Evolutionary conservation across 2,888 invertebrate genomes (phyloP).

Genomic region (Clostera curtula): DNA sequence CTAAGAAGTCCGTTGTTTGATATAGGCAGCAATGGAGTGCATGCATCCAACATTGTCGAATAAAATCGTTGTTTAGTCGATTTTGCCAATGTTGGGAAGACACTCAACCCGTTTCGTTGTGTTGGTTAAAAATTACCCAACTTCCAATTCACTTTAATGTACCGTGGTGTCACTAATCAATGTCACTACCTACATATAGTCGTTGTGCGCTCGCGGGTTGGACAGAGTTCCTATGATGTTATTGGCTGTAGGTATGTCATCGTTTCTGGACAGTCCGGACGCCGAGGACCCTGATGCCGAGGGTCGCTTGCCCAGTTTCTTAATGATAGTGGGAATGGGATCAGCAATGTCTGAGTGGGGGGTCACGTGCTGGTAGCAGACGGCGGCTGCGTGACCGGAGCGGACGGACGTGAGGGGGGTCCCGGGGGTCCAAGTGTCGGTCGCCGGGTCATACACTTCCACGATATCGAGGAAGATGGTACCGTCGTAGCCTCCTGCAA

Average conservation of each 20-base stretch:
- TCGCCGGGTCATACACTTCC: slow-evolving; percentile 89
- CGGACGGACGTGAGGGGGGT: slow-evolving; percentile 87
- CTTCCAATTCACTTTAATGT: too few relatives aligned
- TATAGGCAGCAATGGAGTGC: too few relatives aligned
- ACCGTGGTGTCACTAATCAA: too few relatives aligned
- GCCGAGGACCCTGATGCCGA: slow-evolving; percentile 15
- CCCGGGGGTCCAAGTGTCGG: slow-evolving; percentile 85
- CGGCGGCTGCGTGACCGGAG: slow-evolving; percentile 94
- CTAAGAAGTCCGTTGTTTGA: too few relatives aligned
- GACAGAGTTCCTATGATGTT: slow-evolving; percentile 59
- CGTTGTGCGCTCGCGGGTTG: slow-evolving; percentile 31
- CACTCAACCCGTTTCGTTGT: too few relatives aligned
- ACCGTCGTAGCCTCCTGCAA: slow-evolving; percentile 91
- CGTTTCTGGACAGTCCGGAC: slow-evolving; percentile 20
- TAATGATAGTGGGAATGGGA: slow-evolving; percentile 26
- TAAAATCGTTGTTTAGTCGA: not conserved
- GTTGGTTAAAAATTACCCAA: too few relatives aligned
- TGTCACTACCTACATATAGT: slow-evolving; percentile 22
- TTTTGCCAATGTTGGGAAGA: not conserved
- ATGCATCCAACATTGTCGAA: not conserved
- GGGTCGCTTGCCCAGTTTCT: slow-evolving; percentile 28
- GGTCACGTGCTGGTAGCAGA: slow-evolving; percentile 86
- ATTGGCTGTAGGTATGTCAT: slow-evolving; percentile 53
- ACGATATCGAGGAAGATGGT: slow-evolving; percentile 88
- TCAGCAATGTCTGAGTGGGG: slow-evolving; percentile 30